A percentile compares a stretch with the other conserved stretches of the same genome.
phyloP scores from a whole-genome alignment of 2,797 vertebrate genomes.

The Pipistrellus kuhlii region DNA sequence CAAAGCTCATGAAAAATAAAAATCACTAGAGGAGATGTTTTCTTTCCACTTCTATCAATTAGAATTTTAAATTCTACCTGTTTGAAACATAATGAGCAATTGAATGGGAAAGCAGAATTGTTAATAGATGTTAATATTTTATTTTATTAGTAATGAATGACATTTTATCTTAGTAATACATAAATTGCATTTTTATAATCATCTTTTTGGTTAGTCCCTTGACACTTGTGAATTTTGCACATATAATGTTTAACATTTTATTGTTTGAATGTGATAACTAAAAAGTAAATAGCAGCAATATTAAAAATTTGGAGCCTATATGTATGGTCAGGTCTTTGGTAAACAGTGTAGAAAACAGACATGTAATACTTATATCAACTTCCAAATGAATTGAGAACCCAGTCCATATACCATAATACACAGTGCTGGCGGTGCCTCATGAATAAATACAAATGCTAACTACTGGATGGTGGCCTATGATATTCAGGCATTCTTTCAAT shows the following conservation, averaged over 20 bases:
- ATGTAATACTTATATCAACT: not conserved
- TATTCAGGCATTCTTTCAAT: not conserved
- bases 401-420: not conserved
- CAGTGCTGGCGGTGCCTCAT: not conserved
- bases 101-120: not conserved
- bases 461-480: not conserved
- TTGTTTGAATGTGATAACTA: not conserved
- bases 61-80: conserved; percentile 65
- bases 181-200: conserved; percentile 35
- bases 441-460: not conserved
- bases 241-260: not conserved
- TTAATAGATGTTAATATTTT: conserved; percentile 53
- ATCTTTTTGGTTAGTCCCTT: conserved; percentile 45
- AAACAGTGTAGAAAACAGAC: not conserved
- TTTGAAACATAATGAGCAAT: conserved; percentile 10
- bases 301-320: not conserved
- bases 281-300: not conserved
- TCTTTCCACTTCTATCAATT: conserved; percentile 13
- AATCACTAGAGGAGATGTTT: not conserved
- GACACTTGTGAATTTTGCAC: not conserved
- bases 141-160: conserved; percentile 54
- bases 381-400: not conserved
- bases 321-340: not conserved
- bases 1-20: not conserved
- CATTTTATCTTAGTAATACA: conserved; percentile 44